Percentiles rank a stretch among this genome's conserved stretches.
Evolutionary conservation across 2,797 vertebrate genomes (phyloP).

Genomic region (Sebastes cheni): DNA sequence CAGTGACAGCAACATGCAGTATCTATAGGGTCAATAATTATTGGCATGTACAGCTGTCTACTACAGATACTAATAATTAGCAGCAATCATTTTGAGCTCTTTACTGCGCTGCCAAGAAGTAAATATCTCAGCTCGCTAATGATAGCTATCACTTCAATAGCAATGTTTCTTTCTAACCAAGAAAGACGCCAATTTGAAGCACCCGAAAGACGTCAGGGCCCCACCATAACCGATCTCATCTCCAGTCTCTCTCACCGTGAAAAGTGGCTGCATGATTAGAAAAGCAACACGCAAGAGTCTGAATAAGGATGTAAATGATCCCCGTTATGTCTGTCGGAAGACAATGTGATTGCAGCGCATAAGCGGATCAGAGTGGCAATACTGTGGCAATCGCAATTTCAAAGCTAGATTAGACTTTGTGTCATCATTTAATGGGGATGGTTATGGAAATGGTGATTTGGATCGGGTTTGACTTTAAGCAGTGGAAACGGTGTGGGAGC

Average conservation of each 20-base stretch:
- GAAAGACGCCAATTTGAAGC: conserved; percentile 28
- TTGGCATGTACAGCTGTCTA: conserved; percentile 47
- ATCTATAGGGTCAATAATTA: conserved; percentile 16
- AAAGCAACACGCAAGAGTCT: conserved; percentile 5
- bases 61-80: conserved; percentile 49
- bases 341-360: conserved; percentile 5
- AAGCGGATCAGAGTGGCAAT: conserved; percentile 15
- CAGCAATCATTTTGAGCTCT: conserved; percentile 26
- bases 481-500: neutral
- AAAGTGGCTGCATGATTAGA: conserved; percentile 21
- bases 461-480: conserved; percentile 8
- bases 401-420: conserved; percentile 15
- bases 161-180: conserved; percentile 13
- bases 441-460: conserved; percentile 2
- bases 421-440: neutral
- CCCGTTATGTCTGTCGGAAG: neutral
- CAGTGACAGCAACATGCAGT: neutral
- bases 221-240: conserved; percentile 6
- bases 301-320: conserved; percentile 20
- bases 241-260: conserved; percentile 10
- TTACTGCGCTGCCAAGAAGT: conserved; percentile 25
- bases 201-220: conserved; percentile 32
- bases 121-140: conserved; percentile 49
- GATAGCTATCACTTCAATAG: conserved; percentile 37
- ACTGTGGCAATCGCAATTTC: conserved; percentile 4